phyloP scores from a whole-genome alignment of 2,113 vertebrate genomes.

The Addax nasomaculatus region DNA sequence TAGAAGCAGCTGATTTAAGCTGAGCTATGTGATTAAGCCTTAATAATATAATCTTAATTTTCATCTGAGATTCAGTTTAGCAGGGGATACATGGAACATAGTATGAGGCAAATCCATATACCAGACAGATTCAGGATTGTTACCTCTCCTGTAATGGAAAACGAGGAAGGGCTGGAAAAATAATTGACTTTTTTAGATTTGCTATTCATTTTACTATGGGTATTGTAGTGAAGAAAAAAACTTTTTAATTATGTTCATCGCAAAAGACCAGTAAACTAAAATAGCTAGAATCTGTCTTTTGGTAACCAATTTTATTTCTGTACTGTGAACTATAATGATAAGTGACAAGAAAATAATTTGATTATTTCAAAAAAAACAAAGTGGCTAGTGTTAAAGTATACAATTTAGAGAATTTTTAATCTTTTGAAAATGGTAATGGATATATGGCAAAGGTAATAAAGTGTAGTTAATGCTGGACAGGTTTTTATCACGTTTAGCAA shows the following conservation, averaged over 20 bases:
- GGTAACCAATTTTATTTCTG: background rate
- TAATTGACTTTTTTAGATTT: background rate
- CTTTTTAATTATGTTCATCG: background rate
- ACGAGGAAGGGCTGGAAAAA: background rate
- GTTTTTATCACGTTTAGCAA: background rate
- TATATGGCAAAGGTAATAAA: background rate
- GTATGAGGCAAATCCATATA: background rate
- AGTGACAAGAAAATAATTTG: background rate
- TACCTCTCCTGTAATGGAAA: background rate
- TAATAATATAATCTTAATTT: background rate
- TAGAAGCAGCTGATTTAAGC: conserved; percentile 8
- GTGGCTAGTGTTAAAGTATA: background rate
- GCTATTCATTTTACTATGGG: background rate
- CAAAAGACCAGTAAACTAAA: background rate
- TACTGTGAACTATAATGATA: background rate
- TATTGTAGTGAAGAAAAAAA: background rate
- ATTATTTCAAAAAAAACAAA: background rate
- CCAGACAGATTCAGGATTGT: background rate
- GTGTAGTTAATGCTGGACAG: background rate
- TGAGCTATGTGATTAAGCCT: background rate
- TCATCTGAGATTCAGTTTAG: background rate
- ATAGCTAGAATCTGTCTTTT: background rate
- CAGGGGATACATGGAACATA: background rate
- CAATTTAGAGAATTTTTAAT: background rate
- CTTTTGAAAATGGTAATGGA: background rate